phyloP scores from a whole-genome alignment of 2,797 vertebrate species.

The Rhadinocentrus ornatus region DNA sequence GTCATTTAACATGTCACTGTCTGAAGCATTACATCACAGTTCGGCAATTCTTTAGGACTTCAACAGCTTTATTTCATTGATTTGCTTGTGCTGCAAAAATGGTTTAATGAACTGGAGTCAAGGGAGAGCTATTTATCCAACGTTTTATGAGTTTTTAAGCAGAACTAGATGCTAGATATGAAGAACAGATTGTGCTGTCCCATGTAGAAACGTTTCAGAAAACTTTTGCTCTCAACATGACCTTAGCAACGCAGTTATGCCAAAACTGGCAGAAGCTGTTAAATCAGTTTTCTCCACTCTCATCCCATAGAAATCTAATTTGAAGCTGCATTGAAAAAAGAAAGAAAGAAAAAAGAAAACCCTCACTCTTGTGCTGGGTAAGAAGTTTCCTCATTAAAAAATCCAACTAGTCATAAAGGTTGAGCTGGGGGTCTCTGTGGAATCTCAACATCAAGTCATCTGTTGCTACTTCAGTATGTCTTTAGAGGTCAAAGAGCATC shows the following conservation, averaged over 20 bases:
- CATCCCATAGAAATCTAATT: not conserved
- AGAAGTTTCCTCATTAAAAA: conserved; percentile 16
- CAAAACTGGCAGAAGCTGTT: conserved; percentile 29
- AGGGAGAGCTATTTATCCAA: conserved; percentile 11
- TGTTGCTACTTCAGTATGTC: conserved; percentile 33
- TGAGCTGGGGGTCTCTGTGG: conserved; percentile 8
- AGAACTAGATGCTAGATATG: conserved; percentile 30
- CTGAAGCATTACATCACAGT: conserved; percentile 38
- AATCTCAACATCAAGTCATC: conserved; percentile 32
- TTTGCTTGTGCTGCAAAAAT: conserved; percentile 10
- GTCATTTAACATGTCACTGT: conserved; percentile 30
- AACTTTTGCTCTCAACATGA: conserved; percentile 39
- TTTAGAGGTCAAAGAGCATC: conserved; percentile 26
- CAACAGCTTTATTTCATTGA: conserved; percentile 15
- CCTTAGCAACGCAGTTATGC: conserved; percentile 5
- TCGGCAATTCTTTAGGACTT: conserved; percentile 27
- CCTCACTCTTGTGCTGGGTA: not conserved
- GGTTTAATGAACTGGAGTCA: conserved; percentile 6
- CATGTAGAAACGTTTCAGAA: conserved; percentile 30
- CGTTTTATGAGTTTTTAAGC: conserved; percentile 24
- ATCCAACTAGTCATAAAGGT: conserved; percentile 31
- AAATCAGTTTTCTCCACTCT: not conserved
- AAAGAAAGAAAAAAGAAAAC: not conserved
- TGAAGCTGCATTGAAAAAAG: not conserved
- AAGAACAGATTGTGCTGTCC: conserved; percentile 55